Evolutionary conservation across 1,140 invertebrate genomes (phyloP).

Genomic region (Uloborus diversus): DNA sequence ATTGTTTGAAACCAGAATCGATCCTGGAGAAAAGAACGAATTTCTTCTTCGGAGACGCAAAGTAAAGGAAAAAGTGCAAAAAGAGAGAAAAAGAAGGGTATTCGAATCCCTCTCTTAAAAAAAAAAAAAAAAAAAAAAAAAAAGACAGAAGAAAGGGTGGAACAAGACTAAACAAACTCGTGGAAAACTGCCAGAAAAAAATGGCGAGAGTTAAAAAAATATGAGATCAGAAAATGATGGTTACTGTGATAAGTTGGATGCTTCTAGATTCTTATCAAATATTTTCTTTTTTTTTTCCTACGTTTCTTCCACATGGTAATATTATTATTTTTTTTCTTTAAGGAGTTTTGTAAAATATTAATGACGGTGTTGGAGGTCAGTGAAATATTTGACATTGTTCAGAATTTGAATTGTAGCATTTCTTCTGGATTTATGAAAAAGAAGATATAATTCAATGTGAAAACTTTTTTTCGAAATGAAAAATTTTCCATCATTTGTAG

Average conservation of each 20-base stretch:
- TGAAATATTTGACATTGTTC: slow-evolving; percentile 10
- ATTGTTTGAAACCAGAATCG: slow-evolving; percentile 54
- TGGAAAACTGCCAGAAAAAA: slow-evolving; percentile 47
- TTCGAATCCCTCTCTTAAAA: slow-evolving; percentile 51
- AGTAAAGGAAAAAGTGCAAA: too few species aligned
- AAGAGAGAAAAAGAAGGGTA: not conserved
- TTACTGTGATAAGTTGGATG: slow-evolving; percentile 48
- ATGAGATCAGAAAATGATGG: slow-evolving; percentile 50
- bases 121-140: slow-evolving; percentile 10
- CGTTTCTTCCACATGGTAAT: not conserved
- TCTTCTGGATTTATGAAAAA: too few species aligned
- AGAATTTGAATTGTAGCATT: slow-evolving; percentile 1
- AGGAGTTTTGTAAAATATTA: slow-evolving; percentile 7
- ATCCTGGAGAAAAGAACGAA: slow-evolving; percentile 29
- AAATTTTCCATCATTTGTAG: too few species aligned
- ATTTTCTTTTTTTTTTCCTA: not conserved
- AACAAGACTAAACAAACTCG: slow-evolving; percentile 53
- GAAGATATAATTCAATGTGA: too few species aligned
- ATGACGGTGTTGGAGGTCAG: slow-evolving; percentile 15
- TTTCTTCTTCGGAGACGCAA: slow-evolving; percentile 9
- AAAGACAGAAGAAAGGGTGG: slow-evolving; percentile 30
- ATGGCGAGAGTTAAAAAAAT: not conserved
- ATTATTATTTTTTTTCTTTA: slow-evolving; percentile 2
- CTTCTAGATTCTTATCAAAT: slow-evolving; percentile 38
- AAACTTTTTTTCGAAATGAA: too few species aligned